Conservation (phyloP, 2,797 vertebrate species). For the Limosa lapponica region DNA sequence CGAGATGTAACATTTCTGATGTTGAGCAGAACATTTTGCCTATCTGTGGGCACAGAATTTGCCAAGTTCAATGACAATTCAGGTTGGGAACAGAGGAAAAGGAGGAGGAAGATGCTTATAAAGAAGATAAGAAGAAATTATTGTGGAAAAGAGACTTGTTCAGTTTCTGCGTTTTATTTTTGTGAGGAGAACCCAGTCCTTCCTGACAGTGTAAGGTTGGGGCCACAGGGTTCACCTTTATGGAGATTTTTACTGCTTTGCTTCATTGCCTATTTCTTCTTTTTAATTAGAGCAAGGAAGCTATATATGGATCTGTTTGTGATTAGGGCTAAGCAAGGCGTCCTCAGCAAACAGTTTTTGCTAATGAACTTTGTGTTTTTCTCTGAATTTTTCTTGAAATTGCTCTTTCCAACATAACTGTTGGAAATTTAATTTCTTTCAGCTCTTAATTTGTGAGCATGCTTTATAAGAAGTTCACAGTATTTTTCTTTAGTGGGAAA, state of each 20-base stretch:
- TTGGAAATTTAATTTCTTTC: background rate
- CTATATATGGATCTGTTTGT: background rate
- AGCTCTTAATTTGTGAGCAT: background rate
- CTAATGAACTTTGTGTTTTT: background rate
- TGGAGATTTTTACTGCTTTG: background rate
- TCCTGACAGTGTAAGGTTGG: background rate
- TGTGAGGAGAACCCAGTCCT: background rate
- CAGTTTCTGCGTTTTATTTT: fast-evolving
- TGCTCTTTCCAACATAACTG: background rate
- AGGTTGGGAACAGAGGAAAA: background rate
- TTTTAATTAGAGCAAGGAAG: background rate
- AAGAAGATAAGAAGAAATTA: background rate
- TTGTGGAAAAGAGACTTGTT: background rate
- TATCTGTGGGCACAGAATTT: fast-evolving
- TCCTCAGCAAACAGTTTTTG: background rate
- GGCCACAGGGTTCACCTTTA: background rate
- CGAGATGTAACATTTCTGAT: fast-evolving
- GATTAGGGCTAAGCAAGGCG: background rate
- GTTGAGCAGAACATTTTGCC: background rate
- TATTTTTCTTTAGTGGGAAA: background rate
- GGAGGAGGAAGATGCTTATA: background rate
- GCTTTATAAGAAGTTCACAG: background rate
- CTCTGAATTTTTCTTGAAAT: background rate
- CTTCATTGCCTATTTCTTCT: background rate
- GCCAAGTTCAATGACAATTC: fast-evolving